Conservation (phyloP, 2,113 vertebrate genomes). For the Leucoraja erinaceus region DNA sequence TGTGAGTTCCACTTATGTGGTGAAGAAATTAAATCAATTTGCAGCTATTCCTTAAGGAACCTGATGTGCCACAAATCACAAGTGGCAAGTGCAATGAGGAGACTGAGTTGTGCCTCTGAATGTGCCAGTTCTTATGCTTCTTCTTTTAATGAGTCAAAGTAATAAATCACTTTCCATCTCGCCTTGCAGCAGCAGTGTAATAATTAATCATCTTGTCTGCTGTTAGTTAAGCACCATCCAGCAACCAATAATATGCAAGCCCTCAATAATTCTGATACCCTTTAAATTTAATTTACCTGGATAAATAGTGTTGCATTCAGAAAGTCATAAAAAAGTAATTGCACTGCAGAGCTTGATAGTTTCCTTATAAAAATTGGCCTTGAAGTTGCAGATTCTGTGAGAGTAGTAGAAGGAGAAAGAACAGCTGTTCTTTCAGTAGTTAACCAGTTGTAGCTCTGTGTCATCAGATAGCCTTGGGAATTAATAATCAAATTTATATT, state of each 20-base stretch:
- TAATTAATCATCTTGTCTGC: constrained; percentile 44
- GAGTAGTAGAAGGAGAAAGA: background rate
- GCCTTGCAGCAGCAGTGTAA: constrained; percentile 37
- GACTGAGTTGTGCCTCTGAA: background rate
- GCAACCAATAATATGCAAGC: constrained; percentile 32
- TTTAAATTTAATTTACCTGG: constrained; percentile 46
- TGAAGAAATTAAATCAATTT: constrained; percentile 17
- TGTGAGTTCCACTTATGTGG: background rate
- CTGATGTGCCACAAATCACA: constrained; percentile 9
- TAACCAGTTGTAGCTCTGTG: constrained; percentile 41
- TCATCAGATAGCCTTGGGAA: constrained; percentile 40
- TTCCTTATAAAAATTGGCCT: background rate
- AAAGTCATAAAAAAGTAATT: constrained; percentile 49
- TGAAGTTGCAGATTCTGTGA: background rate
- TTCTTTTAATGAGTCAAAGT: constrained; percentile 18
- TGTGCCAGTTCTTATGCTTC: background rate
- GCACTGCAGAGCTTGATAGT: constrained; percentile 31
- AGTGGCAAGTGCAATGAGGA: constrained; percentile 15
- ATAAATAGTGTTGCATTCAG: constrained; percentile 45
- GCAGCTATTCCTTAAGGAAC: background rate
- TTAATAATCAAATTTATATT: constrained; percentile 45
- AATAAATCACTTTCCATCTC: constrained; percentile 41
- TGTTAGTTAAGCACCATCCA: constrained; percentile 40
- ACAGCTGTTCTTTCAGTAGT: constrained; percentile 40
- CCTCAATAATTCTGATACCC: constrained; percentile 44